Evolutionary conservation across 2,888 invertebrate genomes (phyloP), one percentile per base, ranked within the genome.

Genomic region (Ennomos fuscantarius): DNA sequence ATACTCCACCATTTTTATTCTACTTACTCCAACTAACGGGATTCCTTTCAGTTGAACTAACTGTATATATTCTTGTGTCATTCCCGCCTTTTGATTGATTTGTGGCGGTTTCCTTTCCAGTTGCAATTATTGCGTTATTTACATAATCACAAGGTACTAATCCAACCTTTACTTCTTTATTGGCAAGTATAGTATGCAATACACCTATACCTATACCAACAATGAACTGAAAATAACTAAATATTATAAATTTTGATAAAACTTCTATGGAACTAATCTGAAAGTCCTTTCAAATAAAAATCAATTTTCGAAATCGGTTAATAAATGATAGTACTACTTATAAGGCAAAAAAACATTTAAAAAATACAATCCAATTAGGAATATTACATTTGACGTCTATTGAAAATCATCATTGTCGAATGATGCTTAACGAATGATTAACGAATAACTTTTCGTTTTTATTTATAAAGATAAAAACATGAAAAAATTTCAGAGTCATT

Each of bases 111-210:
- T 60, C 56, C 9, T 24, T 39, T 1, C 48, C 60, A 1, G 60
- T 46, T 8, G 43, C 60, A 36, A 58, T 45, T 10, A 46, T 54
- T 0, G 59, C 56, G 9, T 62, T 62, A 8, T 39, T 62, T 1
- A 62, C 62, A 32, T 37, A 55, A 41, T 63, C 63, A 9, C 56
- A 51, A 3, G 56, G 56, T 9, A 56, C 12, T 8, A 51, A 0
- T n/a, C 41, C 56, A 10, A 9, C 6, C 24, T 1, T 24, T 3
- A 6, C 6, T 6, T 24, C 6, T 6, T 24, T 6, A 5, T 24
- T 24, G 6, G 5, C 2, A 6, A 24, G 6, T 24, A 2, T 6
- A 24, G 44, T 37, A 42, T 56, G 56, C 2, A 56, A 9, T 8
- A 56, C 10, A 8, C 56, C 56, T 9, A 56, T n/a, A 8, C 37